Base-by-base conservation (phyloP, 2,888 invertebrate species). In the Cyclophora punctaria region DNA sequence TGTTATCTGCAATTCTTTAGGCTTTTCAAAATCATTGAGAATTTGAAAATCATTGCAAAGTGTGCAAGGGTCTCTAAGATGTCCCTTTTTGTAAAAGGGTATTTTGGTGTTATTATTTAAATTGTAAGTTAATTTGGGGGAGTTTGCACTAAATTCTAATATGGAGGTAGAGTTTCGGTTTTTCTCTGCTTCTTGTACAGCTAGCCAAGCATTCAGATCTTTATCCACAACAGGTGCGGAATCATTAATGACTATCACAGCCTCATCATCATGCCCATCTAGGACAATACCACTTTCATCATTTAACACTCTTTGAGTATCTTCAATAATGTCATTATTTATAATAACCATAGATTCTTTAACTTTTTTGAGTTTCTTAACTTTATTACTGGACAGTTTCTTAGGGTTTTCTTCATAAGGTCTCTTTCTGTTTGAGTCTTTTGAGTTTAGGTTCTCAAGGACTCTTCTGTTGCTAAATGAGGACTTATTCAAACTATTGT, bases 221-320 rank as follows among this genome's bases (percentile, higher is more conserved):
- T 85, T 87, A 65, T 86, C 83, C 49, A 74, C 41, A 44, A 67
- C 49, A 60, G 59, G 70, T 58, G 73, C 73, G 45, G 76, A 72
- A 51, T 80, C 80, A 60, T 82, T 71, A 58, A 85, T 78, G 3
- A 73, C 56, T 58, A 75, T 72, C 5, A 47, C 48, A 41, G 59
- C 57, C 43, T 79, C 78, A 68, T 79, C 72, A 64, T 81, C 77
- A 53, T 78, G 64, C 67, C 78, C 71, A 64, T 81, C 77, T 52
- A 78, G 64, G 52, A 69, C 71, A 55, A 78, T 78, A 5, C 75
- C 80, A 75, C 78, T 84, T 56, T 83, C 80, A 65, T 78, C 71
- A 55, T 75, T 67, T 2, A 20, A 20, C 20, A 20, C 20, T 20
- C 37, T 5, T 37, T 37, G 37, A 37, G 37, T 5, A 37, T 37